These are phyloP conservation scores for Notospermus geniculatus DNA, from an alignment of 1,140 invertebrate species.

Conservation along the genomic window DNA sequence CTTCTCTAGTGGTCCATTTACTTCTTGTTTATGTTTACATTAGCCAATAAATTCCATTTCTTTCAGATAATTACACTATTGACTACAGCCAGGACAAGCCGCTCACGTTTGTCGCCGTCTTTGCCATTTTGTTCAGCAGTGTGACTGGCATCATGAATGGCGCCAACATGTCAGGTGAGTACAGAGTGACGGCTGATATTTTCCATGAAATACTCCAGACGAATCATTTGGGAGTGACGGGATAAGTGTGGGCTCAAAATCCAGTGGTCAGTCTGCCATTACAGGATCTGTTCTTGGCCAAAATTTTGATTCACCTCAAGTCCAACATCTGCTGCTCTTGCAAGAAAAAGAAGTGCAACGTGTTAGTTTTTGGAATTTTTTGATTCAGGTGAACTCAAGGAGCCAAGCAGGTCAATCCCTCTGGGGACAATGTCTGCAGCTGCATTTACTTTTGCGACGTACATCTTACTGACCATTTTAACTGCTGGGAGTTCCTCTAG, in stretches of 20 bases:
- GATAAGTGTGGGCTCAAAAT: no score
- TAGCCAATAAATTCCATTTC: slow-evolving; percentile 4
- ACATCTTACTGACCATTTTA: slow-evolving; percentile 80
- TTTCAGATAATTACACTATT: slow-evolving; percentile 67
- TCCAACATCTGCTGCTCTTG: slow-evolving; percentile 6
- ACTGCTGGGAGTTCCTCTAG: slow-evolving; percentile 80
- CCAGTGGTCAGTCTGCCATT: no score
- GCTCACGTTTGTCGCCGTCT: slow-evolving; percentile 83
- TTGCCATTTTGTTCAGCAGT: slow-evolving; percentile 73
- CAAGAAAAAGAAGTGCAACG: background rate
- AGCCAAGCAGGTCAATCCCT: slow-evolving; percentile 90
- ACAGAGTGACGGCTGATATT: background rate
- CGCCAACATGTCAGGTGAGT: slow-evolving; percentile 93
- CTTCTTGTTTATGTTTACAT: background rate
- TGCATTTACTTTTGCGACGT: slow-evolving; percentile 85
- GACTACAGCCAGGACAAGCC: slow-evolving; percentile 77
- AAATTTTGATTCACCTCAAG: background rate
- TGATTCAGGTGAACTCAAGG: slow-evolving; percentile 81
- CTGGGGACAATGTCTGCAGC: slow-evolving; percentile 89
- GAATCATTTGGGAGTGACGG: no score
- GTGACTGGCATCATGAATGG: slow-evolving; percentile 99
- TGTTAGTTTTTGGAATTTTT: slow-evolving; percentile 7
- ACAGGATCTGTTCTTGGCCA: no score
- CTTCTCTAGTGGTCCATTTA: no score
- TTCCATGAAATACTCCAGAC: background rate